These are phyloP conservation scores for Ondatra zibethicus DNA, from an alignment of 2,113 vertebrate species.

Conservation along the genomic window DNA sequence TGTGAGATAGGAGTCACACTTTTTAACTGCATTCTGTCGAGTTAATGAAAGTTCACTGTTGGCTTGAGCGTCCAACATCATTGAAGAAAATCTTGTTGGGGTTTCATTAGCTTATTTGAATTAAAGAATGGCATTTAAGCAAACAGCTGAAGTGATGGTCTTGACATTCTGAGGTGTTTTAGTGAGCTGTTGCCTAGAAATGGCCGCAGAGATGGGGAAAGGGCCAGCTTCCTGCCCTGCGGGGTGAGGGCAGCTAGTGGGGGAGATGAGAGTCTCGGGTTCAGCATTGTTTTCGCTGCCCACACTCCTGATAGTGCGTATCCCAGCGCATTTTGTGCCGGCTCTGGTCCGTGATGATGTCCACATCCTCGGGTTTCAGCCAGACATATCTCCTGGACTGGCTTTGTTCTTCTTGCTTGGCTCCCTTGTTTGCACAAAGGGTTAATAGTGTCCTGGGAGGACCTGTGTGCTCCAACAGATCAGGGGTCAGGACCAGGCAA, in stretches of 20 bases:
- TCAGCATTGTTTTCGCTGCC: too few relatives aligned
- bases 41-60: neutral
- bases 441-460: fast-evolving
- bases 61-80: neutral
- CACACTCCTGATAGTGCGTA: fast-evolving
- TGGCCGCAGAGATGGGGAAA: neutral
- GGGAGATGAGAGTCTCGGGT: neutral
- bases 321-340: neutral
- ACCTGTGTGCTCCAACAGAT: neutral
- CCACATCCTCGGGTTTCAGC: neutral
- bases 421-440: neutral
- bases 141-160: neutral
- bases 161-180: neutral
- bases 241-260: neutral
- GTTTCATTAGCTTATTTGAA: neutral
- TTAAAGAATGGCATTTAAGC: neutral
- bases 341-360: neutral
- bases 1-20: neutral
- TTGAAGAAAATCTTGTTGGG: neutral
- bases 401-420: neutral
- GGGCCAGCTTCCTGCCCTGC: neutral
- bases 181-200: neutral
- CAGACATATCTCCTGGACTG: neutral
- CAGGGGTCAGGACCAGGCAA: neutral
- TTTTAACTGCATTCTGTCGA: neutral